phyloP scores from a whole-genome alignment of 2,113 vertebrate species.

The Catagonus wagneri region DNA sequence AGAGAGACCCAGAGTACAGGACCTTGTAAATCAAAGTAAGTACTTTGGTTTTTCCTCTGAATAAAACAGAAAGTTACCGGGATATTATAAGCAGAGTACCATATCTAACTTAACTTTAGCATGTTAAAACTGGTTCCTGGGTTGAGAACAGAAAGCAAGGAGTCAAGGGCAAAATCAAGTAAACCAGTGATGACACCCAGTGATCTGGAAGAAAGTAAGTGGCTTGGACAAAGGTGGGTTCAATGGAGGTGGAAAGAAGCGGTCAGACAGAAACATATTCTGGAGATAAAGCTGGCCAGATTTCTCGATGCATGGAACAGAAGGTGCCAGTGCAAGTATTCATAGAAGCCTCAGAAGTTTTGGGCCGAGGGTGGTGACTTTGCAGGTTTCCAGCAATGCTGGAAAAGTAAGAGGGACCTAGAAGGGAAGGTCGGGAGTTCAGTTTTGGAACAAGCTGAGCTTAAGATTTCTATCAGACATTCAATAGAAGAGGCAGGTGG shows the following conservation, averaged over 20 bases:
- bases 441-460: neutral
- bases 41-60: slow-evolving; percentile 11
- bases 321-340: slow-evolving; percentile 7
- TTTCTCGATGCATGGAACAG: neutral
- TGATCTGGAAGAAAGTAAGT: neutral
- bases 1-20: neutral
- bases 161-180: slow-evolving; percentile 23
- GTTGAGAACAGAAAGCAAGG: neutral
- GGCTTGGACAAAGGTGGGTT: neutral
- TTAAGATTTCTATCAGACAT: slow-evolving; percentile 8
- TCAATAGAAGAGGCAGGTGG: neutral
- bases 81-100: neutral
- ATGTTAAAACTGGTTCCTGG: neutral
- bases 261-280: neutral
- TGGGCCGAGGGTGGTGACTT: neutral
- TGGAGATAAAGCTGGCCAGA: slow-evolving; percentile 16
- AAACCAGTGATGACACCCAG: neutral
- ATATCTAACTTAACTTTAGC: slow-evolving; percentile 44
- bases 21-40: neutral
- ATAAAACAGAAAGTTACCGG: slow-evolving; percentile 6
- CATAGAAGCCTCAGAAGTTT: neutral
- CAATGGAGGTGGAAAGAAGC: slow-evolving; percentile 7
- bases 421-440: neutral
- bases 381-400: neutral
- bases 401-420: slow-evolving; percentile 5